These are phyloP conservation scores for Abrostola tripartita DNA, from an alignment of 2,888 invertebrate genomes.

Conservation along the genomic window DNA sequence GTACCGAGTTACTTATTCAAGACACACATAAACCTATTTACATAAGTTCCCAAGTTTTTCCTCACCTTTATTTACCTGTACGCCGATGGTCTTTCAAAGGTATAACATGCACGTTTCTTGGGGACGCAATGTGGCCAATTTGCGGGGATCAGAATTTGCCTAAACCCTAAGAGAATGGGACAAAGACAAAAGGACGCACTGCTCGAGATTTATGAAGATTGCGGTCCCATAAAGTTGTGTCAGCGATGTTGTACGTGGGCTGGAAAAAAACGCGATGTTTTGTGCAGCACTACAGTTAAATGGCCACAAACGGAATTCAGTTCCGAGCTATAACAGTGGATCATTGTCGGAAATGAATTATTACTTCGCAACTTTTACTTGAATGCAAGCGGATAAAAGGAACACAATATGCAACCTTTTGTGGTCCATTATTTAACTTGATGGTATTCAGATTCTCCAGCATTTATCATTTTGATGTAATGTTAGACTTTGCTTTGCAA, in stretches of 20 bases:
- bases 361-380: constrained; percentile 52
- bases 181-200: constrained; percentile 82
- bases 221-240: constrained; percentile 70
- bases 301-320: constrained; percentile 49
- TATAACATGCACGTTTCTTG: constrained; percentile 63
- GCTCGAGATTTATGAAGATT: constrained; percentile 83
- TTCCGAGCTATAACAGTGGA: constrained; percentile 51
- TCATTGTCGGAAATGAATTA: constrained; percentile 59
- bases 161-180: constrained; percentile 77
- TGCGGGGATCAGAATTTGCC: constrained; percentile 81
- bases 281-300: constrained; percentile 46
- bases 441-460: constrained; percentile 41
- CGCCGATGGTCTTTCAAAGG: constrained; percentile 66
- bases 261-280: constrained; percentile 50
- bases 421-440: constrained; percentile 45
- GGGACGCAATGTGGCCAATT: constrained; percentile 73
- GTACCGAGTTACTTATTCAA: constrained; percentile 70
- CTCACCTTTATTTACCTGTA: constrained; percentile 71
- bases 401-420: constrained; percentile 47
- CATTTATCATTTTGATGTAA: constrained; percentile 47
- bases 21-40: constrained; percentile 74
- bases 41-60: constrained; percentile 70
- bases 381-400: constrained; percentile 46
- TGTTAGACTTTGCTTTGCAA: constrained; percentile 18
- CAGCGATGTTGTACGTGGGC: constrained; percentile 58